Percentiles rank a stretch among this genome's conserved stretches.
Conservation (phyloP, 2,797 vertebrate genomes). For the Anableps anableps region DNA sequence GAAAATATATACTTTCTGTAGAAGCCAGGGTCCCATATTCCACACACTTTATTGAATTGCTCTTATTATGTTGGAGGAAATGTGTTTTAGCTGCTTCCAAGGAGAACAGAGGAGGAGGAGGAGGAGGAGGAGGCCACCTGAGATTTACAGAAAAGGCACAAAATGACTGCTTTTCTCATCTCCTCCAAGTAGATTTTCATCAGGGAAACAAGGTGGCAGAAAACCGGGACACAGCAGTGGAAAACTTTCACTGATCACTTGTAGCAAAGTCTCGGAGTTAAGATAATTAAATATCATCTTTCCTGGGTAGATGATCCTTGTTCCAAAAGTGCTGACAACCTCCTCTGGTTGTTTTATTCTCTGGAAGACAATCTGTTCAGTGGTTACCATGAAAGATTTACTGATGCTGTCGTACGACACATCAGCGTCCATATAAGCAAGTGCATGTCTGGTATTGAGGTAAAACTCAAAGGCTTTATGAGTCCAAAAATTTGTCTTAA, state of each 20-base stretch:
- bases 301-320: neutral
- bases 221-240: neutral
- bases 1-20: neutral
- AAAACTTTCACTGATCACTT: neutral
- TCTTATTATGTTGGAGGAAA: constrained; percentile 3
- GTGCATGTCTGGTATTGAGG: too few relatives aligned
- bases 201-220: neutral
- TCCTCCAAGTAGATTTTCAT: constrained; percentile 1
- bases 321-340: neutral
- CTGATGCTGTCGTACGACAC: too few relatives aligned
- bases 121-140: neutral
- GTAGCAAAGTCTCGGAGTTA: neutral
- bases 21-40: neutral
- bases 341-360: neutral
- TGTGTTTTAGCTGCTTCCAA: constrained; percentile 1
- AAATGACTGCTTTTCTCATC: neutral
- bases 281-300: neutral
- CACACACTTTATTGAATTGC: neutral
- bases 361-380: neutral
- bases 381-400: too few relatives aligned
- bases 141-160: neutral
- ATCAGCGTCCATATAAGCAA: too few relatives aligned
- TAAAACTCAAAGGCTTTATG: too few relatives aligned
- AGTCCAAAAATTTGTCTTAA: too few relatives aligned
- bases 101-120: neutral